phyloP scores from a whole-genome alignment of 2,797 vertebrate genomes.

The Pantherophis alleghaniensis region DNA sequence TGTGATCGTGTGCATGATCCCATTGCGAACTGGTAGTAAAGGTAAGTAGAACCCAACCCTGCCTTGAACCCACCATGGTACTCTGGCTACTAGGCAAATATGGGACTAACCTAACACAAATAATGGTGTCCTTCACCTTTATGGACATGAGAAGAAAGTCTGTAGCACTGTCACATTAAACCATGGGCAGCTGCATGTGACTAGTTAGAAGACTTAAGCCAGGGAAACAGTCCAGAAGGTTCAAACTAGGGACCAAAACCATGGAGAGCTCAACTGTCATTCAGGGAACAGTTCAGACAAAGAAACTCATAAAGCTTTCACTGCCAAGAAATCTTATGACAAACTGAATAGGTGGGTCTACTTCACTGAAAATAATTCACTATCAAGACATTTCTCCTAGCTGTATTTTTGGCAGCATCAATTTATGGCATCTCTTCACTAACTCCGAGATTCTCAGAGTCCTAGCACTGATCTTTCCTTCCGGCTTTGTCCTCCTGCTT shows the following conservation, averaged over 20 bases:
- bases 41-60: no score
- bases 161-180: neutral
- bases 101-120: neutral
- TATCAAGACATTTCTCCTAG: neutral
- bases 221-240: neutral
- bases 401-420: neutral
- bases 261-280: neutral
- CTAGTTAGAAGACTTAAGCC: neutral
- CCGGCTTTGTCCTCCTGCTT: neutral
- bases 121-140: neutral
- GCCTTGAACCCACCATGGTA: neutral
- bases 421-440: neutral
- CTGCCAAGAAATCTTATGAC: neutral
- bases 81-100: neutral
- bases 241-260: neutral
- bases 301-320: neutral
- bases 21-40: no score
- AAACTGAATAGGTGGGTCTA: neutral
- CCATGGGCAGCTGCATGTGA: no score
- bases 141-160: neutral
- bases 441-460: neutral
- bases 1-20: no score
- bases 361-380: neutral
- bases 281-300: neutral
- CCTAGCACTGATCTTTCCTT: neutral